phyloP scores from a whole-genome alignment of 2,797 vertebrate genomes.

The Xiphophorus birchmanni region DNA sequence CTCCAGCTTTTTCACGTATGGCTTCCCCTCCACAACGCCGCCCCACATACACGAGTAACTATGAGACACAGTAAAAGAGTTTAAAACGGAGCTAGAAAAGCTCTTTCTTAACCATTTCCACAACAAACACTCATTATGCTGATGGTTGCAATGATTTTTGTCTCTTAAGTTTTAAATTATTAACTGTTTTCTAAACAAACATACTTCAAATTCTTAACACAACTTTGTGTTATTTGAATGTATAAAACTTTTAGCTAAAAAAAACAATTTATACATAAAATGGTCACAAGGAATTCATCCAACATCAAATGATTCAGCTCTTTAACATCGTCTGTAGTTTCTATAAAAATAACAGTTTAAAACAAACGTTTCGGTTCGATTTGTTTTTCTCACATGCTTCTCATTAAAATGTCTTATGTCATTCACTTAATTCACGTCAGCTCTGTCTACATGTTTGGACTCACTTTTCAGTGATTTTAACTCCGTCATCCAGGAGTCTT shows the following conservation, averaged over 20 bases:
- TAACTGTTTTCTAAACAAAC: not conserved
- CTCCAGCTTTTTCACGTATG: constrained; percentile 82
- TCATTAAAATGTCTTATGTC: not conserved
- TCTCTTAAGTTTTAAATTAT: not conserved
- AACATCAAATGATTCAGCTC: not conserved
- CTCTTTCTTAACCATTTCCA: not conserved
- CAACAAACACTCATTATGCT: not conserved
- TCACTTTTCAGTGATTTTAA: constrained; percentile 79
- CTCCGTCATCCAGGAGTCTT: constrained; percentile 62
- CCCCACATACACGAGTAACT: constrained; percentile 88
- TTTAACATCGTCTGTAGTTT: not conserved
- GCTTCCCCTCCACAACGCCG: constrained; percentile 80
- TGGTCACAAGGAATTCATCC: not conserved
- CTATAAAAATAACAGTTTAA: not conserved
- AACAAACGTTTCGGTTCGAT: not conserved
- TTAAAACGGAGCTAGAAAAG: not conserved
- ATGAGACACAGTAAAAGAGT: not conserved
- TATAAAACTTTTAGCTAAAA: not conserved
- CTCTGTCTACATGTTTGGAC: not conserved
- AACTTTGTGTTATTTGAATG: not conserved
- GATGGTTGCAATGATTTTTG: not conserved
- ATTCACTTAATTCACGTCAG: not conserved
- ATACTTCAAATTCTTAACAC: not conserved
- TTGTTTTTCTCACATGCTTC: not conserved
- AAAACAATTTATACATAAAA: not conserved